Base-by-base conservation (phyloP, 1,140 invertebrate species). In the Himalopsyche phryganea region DNA sequence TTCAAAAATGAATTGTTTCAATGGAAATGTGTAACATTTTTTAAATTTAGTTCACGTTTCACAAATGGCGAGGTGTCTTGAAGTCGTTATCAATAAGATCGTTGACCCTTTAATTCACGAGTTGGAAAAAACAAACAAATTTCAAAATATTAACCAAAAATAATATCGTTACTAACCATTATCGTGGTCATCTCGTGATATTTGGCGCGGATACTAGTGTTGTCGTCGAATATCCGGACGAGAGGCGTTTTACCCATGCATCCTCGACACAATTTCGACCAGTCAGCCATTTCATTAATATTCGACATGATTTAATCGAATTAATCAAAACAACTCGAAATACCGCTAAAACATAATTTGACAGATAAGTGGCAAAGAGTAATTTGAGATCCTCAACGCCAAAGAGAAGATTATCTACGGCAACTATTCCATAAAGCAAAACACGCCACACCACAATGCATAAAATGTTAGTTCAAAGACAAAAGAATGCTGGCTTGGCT, bases 351-450 rank as follows among this genome's bases (percentile, higher is more conserved):
- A 28, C 23, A 28, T 28, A 3, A 28, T 28, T 28, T 56, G 53
- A 56, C 53, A 56, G 53, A 56, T 56, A 48, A 54, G 45, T 56
- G 45, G 53, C 53, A 56, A 48, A 56, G 53, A 56, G 45, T 54
- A 56, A 48, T 56, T 20, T 56, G 35, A 42, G 53, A 40, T 28
- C 36, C 47, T 56, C 38, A 63, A 68, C 70, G 70, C 72, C 73
- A 75, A 73, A 76, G 73, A 75, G 71, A 69, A 75, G 73, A 58
- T 76, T 76, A 77, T 77, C 75, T 77, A 77, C 75, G 74, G 75
- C 46, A 32, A 23, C 74, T 70, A 70, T 66, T 60, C 75, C 71
- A 75, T 56, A 56, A 56, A 45, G 53, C 38, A 56, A 28, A 47
- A 42, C 45, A 56, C 53, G 53, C 46, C 53, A 56, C 32, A 45